These are phyloP conservation scores for Amphimallon solstitiale DNA, from an alignment of 2,888 invertebrate genomes.

Conservation along the genomic window DNA sequence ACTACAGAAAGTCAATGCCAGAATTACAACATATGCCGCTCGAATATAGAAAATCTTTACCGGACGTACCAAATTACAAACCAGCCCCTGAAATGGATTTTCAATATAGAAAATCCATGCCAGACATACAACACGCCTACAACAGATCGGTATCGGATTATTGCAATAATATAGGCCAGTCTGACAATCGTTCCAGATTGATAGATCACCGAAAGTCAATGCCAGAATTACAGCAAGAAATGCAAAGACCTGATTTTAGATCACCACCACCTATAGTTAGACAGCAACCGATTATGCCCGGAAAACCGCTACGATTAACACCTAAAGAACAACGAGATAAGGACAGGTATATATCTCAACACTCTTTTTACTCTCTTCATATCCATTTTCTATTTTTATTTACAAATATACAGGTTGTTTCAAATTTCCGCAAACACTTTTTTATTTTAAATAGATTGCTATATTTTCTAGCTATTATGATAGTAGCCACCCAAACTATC, in stretches of 20 bases:
- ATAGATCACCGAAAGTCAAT: slow-evolving; percentile 56
- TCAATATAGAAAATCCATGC: slow-evolving; percentile 58
- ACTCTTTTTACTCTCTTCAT: too few relatives aligned
- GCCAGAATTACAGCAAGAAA: slow-evolving; percentile 62
- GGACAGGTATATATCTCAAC: slow-evolving; percentile 21
- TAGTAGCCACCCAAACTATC: too few relatives aligned
- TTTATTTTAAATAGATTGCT: too few relatives aligned
- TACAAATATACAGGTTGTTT: too few relatives aligned
- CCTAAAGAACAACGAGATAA: slow-evolving; percentile 50
- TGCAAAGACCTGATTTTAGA: slow-evolving; percentile 57
- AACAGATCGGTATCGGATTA: slow-evolving; percentile 47
- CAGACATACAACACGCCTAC: slow-evolving; percentile 57
- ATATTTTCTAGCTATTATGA: too few relatives aligned
- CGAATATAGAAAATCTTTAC: slow-evolving; percentile 51
- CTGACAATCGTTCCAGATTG: slow-evolving; percentile 54
- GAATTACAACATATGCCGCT: slow-evolving; percentile 54
- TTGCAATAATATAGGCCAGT: slow-evolving; percentile 34
- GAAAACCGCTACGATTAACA: slow-evolving; percentile 66
- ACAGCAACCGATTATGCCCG: slow-evolving; percentile 66
- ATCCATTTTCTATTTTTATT: too few relatives aligned
- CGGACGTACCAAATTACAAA: slow-evolving; percentile 47
- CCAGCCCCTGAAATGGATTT: slow-evolving; percentile 46
- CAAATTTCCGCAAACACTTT: too few relatives aligned
- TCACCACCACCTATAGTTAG: slow-evolving; percentile 54
- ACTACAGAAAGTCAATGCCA: slow-evolving; percentile 60